These are phyloP conservation scores for Prietella phreatophila DNA, from an alignment of 2,113 vertebrate species.

Conservation along the genomic window DNA sequence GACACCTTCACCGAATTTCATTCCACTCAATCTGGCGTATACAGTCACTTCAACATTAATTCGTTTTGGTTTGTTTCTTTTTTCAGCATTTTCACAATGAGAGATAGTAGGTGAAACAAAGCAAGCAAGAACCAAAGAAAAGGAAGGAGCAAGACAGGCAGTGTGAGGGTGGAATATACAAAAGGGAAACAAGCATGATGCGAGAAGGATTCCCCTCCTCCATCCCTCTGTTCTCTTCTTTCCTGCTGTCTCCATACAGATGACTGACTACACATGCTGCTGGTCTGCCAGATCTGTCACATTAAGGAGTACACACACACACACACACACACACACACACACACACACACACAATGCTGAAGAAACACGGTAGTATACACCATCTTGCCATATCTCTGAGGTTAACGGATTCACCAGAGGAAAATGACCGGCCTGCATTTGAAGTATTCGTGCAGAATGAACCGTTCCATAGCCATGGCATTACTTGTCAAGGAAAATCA, in stretches of 20 bases:
- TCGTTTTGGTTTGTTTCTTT: not conserved
- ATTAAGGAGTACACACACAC: not conserved
- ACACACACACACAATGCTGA: not conserved
- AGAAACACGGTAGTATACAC: not conserved
- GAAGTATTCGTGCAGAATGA: not conserved
- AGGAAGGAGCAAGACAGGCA: not conserved
- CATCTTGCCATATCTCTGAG: not conserved
- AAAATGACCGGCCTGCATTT: not conserved
- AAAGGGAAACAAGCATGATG: not conserved
- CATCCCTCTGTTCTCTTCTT: conserved; percentile 7
- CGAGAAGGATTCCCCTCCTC: conserved; percentile 21
- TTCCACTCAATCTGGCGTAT: not conserved
- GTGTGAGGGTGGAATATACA: not conserved
- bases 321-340: not conserved
- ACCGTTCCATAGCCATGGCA: not conserved
- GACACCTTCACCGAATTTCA: not conserved
- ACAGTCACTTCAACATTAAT: not conserved
- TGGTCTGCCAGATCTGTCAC: conserved; percentile 30
- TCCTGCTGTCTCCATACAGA: conserved; percentile 15
- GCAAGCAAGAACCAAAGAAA: not conserved
- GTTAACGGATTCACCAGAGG: not conserved
- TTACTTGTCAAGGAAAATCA: conserved; percentile 1
- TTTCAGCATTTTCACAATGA: not conserved
- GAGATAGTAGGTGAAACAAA: not conserved
- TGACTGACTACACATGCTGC: conserved; percentile 15